Evolutionary conservation across 2,888 invertebrate species (phyloP), one percentile per base, ranked within the genome.

Genomic region (Timema podura): DNA sequence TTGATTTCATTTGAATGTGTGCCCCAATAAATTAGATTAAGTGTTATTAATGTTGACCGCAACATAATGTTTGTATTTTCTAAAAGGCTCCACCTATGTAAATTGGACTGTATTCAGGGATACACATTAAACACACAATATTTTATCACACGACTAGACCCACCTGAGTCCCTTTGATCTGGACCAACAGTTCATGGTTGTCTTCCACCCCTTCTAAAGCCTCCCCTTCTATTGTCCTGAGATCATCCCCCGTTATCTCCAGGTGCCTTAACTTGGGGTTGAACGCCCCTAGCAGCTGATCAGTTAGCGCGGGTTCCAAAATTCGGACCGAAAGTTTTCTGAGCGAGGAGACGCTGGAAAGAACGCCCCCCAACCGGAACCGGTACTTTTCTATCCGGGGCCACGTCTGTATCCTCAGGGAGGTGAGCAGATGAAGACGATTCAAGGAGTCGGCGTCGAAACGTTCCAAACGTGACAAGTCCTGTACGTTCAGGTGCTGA

Each of bases 391-490:
- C 91, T 72, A 92, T 88, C 72, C 87, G 85, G 45, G 92, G 90
- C 84, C 92, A 90, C 46, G 91, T 89, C 71, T 79, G 79, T 57
- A 80, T 78, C 61, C 76, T 74, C 70, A 92, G 81, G 72, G 89
- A 87, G 69, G 90, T 88, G 74, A 95, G 81, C 74, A 90, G 89
- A 74, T 85, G 86, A 71, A 94, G 83, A 77, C 90, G 88, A 76
- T 88, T 85, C 77, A 93, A 87, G 67, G 91, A 89, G 80, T 90
- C 88, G 73, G 89, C 87, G 80, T 93, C 92, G 77, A 92, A 86
- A 77, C 89, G 85, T 78, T 89, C 89, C 75, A 93, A 85, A 76
- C 88, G 85, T 76, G 88, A 87, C 74, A 95, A 83, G 76, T 91
- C 89, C 73, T 90, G 86, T 77, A 95, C 85, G 77, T 90, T 89